Base-by-base conservation (phyloP, 1,140 invertebrate genomes). In the Halictus rubicundus region DNA sequence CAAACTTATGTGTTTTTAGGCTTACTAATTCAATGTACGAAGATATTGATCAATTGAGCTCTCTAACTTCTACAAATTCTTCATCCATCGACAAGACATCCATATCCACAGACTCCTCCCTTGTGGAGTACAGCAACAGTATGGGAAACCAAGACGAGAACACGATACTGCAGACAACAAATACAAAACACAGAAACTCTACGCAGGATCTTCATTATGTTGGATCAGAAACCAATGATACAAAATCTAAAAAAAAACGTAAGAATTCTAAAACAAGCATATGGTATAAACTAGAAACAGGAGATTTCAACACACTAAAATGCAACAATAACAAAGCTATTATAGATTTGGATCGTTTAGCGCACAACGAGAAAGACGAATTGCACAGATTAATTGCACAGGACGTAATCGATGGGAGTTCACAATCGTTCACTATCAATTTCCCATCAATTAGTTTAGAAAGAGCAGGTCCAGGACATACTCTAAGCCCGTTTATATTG, bases 21-120 rank as follows among this genome's bases (percentile, higher is more conserved):
- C 60, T 93, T 9, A 89, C 89, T 0, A 93, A 93, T 84, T 88
- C 90, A n/a, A 88, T 93, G 75, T 91, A 92, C 12, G 91, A 93
- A 7, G 90, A 92, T 63, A 91, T 93, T 9, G 89, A 91, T 71
- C 86, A 89, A 63, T 49, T 92, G 19, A 89, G 88, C 57, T 90
- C 88, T 10, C 52, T 87, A 42, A 89, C 88, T 60, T 92, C 90
- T 7, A 90, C 91, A 27, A 88, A 89, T 37, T 91, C 89, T 5
- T 91, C 85, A 32, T 89, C 87, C 12, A 87, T 88, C 42, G 89
- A 89, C 37, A 91, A 89, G 80, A 90, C 91, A 1, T 91, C 91
- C 21, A 88, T 91, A 87, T 92, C 91, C 2, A 91, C 90, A 2
- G 89, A 92, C 60, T 86, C 88, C 2, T 87, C 87, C 0, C 78